Conservation (phyloP, 2,888 invertebrate species). For the Gerris lacustris region DNA sequence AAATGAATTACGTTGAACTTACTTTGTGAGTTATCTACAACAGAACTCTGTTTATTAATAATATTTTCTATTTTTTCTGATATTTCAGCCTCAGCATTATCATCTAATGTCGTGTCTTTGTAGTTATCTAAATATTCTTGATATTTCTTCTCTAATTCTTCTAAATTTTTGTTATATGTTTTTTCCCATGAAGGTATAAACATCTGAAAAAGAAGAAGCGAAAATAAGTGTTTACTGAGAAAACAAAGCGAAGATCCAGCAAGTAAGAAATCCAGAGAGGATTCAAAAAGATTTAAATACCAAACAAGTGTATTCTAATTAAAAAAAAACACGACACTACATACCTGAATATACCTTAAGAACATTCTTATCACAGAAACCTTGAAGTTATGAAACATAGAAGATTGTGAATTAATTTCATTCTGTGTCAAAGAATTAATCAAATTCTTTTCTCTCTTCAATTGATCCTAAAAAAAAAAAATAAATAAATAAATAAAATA, state of each 20-base stretch:
- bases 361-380: background rate
- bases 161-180: constrained; percentile 14
- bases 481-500: background rate
- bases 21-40: background rate
- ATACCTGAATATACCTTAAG: background rate
- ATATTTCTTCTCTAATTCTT: constrained; percentile 15
- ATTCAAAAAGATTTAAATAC: too few relatives aligned
- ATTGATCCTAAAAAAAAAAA: background rate
- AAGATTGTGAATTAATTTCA: background rate
- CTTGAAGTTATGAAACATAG: background rate
- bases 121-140: constrained; percentile 10
- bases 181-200: constrained; percentile 18
- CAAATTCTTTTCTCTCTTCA: background rate
- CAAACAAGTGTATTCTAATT: too few relatives aligned
- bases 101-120: background rate
- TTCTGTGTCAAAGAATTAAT: background rate
- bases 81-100: background rate
- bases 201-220: constrained; percentile 15
- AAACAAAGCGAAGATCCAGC: too few relatives aligned
- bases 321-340: background rate
- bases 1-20: background rate
- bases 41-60: background rate
- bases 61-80: background rate
- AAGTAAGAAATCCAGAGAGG: too few relatives aligned
- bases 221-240: background rate